Evolutionary conservation across 2,797 vertebrate species (phyloP).

Genomic region (Phoeniculus purpureus): DNA sequence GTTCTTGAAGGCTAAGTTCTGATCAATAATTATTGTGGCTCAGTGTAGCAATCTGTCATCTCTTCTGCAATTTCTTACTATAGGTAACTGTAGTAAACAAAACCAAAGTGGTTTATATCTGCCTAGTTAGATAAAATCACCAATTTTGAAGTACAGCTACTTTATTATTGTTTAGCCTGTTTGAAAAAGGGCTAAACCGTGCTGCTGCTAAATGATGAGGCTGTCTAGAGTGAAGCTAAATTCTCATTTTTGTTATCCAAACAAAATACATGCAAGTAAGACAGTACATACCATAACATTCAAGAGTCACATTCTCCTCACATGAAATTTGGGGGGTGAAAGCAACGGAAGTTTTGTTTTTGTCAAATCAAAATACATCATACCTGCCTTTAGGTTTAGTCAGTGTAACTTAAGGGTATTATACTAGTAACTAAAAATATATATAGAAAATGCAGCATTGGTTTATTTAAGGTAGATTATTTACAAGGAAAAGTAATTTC

Average conservation of each 20-base stretch:
- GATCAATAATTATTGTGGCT: background rate
- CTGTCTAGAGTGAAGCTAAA: background rate
- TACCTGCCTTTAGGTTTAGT: background rate
- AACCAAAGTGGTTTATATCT: background rate
- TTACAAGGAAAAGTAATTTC: background rate
- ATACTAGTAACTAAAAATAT: background rate
- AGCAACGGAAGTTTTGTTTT: background rate
- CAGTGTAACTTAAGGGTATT: background rate
- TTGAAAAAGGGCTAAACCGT: background rate
- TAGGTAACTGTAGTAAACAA: background rate
- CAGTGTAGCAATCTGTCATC: background rate
- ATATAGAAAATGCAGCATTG: background rate
- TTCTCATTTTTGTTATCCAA: background rate
- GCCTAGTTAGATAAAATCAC: background rate
- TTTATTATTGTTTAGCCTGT: background rate
- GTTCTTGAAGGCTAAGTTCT: background rate
- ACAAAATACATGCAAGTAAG: background rate
- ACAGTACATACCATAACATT: background rate
- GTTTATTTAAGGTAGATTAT: background rate
- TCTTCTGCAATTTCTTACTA: background rate
- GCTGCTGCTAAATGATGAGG: background rate
- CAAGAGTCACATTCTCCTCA: background rate
- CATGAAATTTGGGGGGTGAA: background rate
- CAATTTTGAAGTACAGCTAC: background rate
- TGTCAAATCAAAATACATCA: background rate